phyloP scores from a whole-genome alignment of 2,888 invertebrate species.

The Lepidonotus clava region DNA sequence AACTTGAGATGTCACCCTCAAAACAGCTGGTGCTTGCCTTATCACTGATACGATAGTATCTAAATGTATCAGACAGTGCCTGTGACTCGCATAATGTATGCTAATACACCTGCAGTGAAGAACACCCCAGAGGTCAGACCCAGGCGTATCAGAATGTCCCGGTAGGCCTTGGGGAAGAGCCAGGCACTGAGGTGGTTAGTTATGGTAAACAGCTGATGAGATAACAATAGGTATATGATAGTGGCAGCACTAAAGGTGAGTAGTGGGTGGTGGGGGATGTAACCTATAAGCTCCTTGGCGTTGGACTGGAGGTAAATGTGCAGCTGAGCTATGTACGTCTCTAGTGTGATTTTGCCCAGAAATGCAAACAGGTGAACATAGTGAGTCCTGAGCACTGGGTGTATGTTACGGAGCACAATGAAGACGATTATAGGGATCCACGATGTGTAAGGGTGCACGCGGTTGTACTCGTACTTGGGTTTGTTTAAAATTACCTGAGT shows the following conservation, averaged over 20 bases:
- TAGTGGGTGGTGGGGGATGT: conserved; percentile 68
- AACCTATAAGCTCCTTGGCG: conserved; percentile 70
- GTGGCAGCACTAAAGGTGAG: conserved; percentile 71
- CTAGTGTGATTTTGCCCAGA: conserved; percentile 73
- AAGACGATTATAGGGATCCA: conserved; percentile 68
- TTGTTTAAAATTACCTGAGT: not conserved
- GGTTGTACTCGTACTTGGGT: conserved; percentile 69
- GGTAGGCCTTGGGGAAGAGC: conserved; percentile 61
- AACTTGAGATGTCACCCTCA: no score
- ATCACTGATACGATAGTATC: no score
- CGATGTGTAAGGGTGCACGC: conserved; percentile 70
- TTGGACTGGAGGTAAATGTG: conserved; percentile 74
- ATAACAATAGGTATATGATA: conserved; percentile 69
- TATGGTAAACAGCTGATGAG: conserved; percentile 68
- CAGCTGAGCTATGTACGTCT: conserved; percentile 74
- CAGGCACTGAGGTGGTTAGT: conserved; percentile 70
- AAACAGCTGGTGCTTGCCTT: no score
- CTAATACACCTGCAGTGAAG: not conserved
- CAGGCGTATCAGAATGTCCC: not conserved
- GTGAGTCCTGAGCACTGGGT: conserved; percentile 66
- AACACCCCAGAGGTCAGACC: not conserved
- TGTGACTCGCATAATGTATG: not conserved
- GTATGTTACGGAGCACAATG: conserved; percentile 70
- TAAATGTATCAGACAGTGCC: no score
- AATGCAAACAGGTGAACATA: conserved; percentile 70